Base-by-base conservation (phyloP, 2,113 vertebrate genomes). In the Nannobrachium achirus region DNA sequence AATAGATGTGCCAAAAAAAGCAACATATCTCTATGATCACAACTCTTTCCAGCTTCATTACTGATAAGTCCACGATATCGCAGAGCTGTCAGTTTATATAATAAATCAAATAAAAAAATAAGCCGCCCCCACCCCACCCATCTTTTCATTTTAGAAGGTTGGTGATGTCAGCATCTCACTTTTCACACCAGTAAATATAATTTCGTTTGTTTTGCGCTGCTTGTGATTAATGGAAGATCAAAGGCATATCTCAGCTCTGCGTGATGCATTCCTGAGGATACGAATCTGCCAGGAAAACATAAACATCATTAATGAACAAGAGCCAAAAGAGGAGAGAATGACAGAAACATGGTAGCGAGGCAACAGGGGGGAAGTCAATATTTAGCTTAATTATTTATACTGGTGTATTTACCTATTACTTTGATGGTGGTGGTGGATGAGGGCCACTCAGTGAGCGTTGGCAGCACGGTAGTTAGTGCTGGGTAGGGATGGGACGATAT, bases 141-240 rank as follows among this genome's bases (percentile, higher is more conserved):
- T 33, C 3, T 33, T 33, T 25, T 2, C 20, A 25, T 25, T 25
- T 25, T 25, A 25, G 1, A 84, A 75, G 71, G 65, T 71, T 84
- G 64, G 75, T 76, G 75, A 81, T 80, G 79, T 76, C 78, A 72
- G 66, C 69, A 55, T 73, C 78, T 73, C 44, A 51, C 57, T 16
- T 78, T 71, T 71, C 74, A 73, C 75, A 69, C 76, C 80, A 79
- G 82, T 74, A 78, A 83, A 82, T 57, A 78, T 82, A n/a, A 81
- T 89, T 82, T 80, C 70, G 73, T 81, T 51, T 52, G 39, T 67
- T 84, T 79, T 79, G 69, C 25, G 8, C 74, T 78, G 75, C 82
- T 84, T 86, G 82, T 88, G 89, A 91, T 88, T 81, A 89, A 91
- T 86, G 82, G 80, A 83, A 88, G 80, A 88, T 88, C 83, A 88